Conservation (phyloP, 2,888 invertebrate species). For the Clistopyga incitator region DNA sequence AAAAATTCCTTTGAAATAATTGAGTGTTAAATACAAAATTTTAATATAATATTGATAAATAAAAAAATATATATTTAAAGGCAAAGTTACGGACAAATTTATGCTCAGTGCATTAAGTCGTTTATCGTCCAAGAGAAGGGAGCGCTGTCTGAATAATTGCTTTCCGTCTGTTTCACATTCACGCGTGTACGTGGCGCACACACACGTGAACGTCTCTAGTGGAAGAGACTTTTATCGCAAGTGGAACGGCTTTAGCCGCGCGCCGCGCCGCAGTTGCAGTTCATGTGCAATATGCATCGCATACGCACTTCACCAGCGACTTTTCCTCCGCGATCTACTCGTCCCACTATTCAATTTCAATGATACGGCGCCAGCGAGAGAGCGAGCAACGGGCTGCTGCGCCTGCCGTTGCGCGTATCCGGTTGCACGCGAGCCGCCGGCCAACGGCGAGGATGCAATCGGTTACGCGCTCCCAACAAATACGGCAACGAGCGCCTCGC, state of each 20-base stretch:
- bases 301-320: constrained; percentile 27
- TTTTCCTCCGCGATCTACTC: constrained; percentile 61
- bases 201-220: constrained; percentile 40
- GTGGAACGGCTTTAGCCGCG: constrained; percentile 58
- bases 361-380: constrained; percentile 59
- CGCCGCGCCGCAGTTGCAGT: constrained; percentile 8
- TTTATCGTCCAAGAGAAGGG: constrained; percentile 12
- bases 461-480: constrained; percentile 47
- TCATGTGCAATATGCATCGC: constrained; percentile 38
- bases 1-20: no score
- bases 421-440: constrained; percentile 39
- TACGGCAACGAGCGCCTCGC: constrained; percentile 42
- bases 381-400: not conserved
- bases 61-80: not conserved
- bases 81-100: not conserved
- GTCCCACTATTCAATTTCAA: constrained; percentile 65
- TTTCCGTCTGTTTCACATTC: not conserved
- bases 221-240: constrained; percentile 61
- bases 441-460: constrained; percentile 54
- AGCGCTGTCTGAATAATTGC: constrained; percentile 49
- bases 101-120: constrained; percentile 7
- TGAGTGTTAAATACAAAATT: no score
- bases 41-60: no score
- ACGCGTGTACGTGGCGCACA: no score
- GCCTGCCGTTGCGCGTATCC: constrained; percentile 51